phyloP scores from a whole-genome alignment of 2,888 invertebrate species.

The Blomia tropicalis region DNA sequence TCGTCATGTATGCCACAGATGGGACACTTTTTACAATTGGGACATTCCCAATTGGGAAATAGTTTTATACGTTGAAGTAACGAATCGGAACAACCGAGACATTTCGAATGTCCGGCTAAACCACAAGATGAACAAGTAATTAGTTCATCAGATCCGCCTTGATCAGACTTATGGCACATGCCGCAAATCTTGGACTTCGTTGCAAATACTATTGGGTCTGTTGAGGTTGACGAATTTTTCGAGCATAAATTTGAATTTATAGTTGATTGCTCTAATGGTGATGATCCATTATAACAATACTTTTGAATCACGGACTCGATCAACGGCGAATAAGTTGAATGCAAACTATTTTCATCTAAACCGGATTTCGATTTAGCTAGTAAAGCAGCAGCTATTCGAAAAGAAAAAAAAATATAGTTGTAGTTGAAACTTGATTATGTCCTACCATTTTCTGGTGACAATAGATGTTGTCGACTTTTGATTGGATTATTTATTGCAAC shows the following conservation, averaged over 20 bases:
- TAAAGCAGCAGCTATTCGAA: too few relatives aligned
- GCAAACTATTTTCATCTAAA: too few relatives aligned
- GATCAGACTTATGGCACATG: background rate
- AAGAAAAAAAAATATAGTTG: too few relatives aligned
- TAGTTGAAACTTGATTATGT: too few relatives aligned
- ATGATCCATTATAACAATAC: too few relatives aligned
- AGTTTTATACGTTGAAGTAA: constrained; percentile 17
- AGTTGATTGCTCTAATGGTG: too few relatives aligned
- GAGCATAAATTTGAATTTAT: background rate
- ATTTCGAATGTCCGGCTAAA: constrained; percentile 18
- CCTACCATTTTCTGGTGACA: background rate
- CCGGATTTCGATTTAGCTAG: too few relatives aligned
- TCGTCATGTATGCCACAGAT: constrained; percentile 20
- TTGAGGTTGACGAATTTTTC: background rate
- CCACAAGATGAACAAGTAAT: constrained; percentile 22
- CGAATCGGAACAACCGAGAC: constrained; percentile 16
- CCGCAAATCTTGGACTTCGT: constrained; percentile 1
- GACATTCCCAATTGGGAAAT: constrained; percentile 21
- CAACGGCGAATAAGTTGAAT: too few relatives aligned
- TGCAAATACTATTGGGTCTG: background rate
- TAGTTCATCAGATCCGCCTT: constrained; percentile 10
- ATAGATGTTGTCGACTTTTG: background rate
- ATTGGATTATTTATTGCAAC: constrained; percentile 23
- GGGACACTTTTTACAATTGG: constrained; percentile 24
- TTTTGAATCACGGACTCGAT: too few relatives aligned